Percentiles rank a stretch among this genome's conserved stretches.
phyloP scores from a whole-genome alignment of 2,113 vertebrate genomes.

The Rhadina sibilatrix region DNA sequence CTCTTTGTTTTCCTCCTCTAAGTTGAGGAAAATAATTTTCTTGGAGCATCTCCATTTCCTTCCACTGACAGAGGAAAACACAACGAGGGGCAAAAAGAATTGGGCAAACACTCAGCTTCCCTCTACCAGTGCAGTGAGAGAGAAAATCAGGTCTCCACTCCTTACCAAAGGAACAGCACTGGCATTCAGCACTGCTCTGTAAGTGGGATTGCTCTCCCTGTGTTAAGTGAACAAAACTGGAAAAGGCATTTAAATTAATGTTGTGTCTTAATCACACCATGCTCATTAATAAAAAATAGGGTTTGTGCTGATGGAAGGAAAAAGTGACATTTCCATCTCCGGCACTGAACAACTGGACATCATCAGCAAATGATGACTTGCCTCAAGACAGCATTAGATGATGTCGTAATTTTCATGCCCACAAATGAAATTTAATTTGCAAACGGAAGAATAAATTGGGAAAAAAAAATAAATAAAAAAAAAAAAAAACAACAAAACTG shows the following conservation, averaged over 20 bases:
- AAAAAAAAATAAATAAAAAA: too few relatives aligned
- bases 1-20: not conserved
- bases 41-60: not conserved
- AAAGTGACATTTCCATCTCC: not conserved
- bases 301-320: not conserved
- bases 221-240: not conserved
- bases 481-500: too few relatives aligned
- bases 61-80: not conserved
- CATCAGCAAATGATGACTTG: not conserved
- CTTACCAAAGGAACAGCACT: accelerated
- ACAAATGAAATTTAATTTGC: not conserved
- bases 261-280: not conserved
- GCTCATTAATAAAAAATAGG: not conserved
- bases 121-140: not conserved
- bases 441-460: not conserved
- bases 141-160: not conserved
- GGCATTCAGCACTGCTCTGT: not conserved
- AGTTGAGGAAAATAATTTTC: not conserved
- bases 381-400: not conserved
- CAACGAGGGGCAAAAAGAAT: not conserved
- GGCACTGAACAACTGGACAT: not conserved
- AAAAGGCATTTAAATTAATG: not conserved
- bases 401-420: not conserved
- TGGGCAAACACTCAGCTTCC: not conserved
- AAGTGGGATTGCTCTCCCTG: not conserved